These are phyloP conservation scores for Agrenia bidenticulata DNA, from an alignment of 2,888 invertebrate genomes.

Conservation along the genomic window DNA sequence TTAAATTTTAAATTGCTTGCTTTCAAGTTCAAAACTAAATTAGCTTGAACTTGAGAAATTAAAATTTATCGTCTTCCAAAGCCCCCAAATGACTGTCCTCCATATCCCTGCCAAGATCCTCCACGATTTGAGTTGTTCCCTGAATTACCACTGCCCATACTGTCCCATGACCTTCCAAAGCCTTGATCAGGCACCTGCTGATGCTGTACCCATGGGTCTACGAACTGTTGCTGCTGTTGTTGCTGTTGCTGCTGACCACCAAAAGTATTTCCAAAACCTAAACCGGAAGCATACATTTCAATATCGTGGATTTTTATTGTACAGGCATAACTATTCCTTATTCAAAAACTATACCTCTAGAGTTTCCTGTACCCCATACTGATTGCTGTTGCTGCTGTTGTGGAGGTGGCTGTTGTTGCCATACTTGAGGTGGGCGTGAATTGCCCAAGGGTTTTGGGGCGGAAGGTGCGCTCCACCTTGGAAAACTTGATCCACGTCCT, in stretches of 20 bases:
- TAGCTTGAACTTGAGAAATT: no score
- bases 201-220: constrained; percentile 28
- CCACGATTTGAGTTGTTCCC: constrained; percentile 12
- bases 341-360: background rate
- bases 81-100: constrained; percentile 50
- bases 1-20: no score
- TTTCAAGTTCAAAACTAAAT: no score
- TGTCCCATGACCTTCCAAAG: constrained; percentile 55
- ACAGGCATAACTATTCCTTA: no score
- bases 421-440: background rate
- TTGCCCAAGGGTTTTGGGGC: constrained; percentile 2
- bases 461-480: constrained; percentile 7
- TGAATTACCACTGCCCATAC: constrained; percentile 50
- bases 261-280: constrained; percentile 5
- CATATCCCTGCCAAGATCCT: constrained; percentile 53
- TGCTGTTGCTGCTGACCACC: constrained; percentile 15
- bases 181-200: constrained; percentile 54
- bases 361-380: constrained; percentile 10
- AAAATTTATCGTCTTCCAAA: constrained; percentile 28
- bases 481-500: constrained; percentile 12
- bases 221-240: constrained; percentile 12
- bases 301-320: no score
- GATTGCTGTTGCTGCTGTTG: constrained; percentile 17
- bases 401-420: constrained; percentile 14
- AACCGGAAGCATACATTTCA: no score